A percentile compares a stretch with the other conserved stretches of the same genome.
Evolutionary conservation across 2,113 vertebrate genomes (phyloP).

Genomic region (Eurypyga helias): DNA sequence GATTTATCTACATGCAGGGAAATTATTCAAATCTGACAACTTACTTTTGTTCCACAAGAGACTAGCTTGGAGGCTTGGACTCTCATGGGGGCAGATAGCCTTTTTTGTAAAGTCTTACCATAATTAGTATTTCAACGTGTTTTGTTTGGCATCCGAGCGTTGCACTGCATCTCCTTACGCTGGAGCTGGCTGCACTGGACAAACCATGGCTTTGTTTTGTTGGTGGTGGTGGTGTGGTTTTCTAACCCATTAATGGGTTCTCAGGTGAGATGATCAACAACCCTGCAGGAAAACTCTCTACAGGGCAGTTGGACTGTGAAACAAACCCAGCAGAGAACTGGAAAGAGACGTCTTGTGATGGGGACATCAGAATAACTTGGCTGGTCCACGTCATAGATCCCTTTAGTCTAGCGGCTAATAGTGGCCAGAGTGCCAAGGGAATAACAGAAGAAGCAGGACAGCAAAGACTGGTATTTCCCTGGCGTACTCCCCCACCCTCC

Average conservation of each 20-base stretch:
- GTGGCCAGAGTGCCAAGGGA: background rate
- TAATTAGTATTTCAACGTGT: slow-evolving; percentile 66
- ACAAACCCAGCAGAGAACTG: background rate
- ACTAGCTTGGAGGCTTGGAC: slow-evolving; percentile 62
- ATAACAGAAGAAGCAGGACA: background rate
- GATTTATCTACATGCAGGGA: slow-evolving; percentile 65
- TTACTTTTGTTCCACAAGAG: slow-evolving; percentile 69
- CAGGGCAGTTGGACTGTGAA: background rate
- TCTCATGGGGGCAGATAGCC: slow-evolving; percentile 44
- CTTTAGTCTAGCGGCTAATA: background rate
- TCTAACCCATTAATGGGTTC: background rate
- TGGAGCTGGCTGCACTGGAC: background rate
- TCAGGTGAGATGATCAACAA: slow-evolving; percentile 33
- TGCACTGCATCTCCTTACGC: background rate
- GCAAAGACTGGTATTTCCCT: background rate
- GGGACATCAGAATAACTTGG: background rate
- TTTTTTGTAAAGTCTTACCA: slow-evolving; percentile 41
- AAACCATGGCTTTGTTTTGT: background rate
- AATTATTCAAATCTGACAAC: slow-evolving; percentile 77
- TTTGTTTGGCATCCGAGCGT: background rate
- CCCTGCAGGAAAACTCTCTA: background rate
- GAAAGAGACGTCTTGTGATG: background rate
- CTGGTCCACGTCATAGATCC: background rate
- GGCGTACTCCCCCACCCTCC: background rate
- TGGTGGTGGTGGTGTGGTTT: background rate